These are phyloP conservation scores for Chloroceryle amazona DNA, from an alignment of 2,797 vertebrate species.

Conservation along the genomic window DNA sequence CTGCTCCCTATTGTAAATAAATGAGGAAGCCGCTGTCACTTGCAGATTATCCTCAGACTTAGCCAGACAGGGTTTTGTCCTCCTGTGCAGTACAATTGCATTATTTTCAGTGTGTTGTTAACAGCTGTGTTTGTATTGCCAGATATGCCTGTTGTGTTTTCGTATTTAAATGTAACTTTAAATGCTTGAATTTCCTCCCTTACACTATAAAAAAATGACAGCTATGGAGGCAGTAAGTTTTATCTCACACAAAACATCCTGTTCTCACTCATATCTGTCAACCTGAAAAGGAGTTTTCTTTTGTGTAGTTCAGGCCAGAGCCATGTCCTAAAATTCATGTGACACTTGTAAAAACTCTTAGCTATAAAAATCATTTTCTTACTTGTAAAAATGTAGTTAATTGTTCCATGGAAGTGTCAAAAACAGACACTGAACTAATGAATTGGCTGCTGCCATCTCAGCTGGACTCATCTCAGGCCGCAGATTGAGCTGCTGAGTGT, in stretches of 20 bases:
- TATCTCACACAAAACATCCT: constrained; percentile 1
- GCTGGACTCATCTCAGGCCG: background rate
- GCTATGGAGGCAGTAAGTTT: constrained; percentile 2
- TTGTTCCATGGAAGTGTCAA: background rate
- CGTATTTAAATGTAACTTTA: constrained; percentile 42
- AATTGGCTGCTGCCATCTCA: constrained; percentile 40
- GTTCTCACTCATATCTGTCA: constrained; percentile 11
- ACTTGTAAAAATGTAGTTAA: background rate
- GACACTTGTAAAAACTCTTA: background rate
- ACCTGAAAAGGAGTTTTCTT: background rate
- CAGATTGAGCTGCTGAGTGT: background rate
- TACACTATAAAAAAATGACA: background rate
- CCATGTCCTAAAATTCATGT: background rate
- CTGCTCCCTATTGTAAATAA: background rate
- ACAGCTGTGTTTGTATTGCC: constrained; percentile 46
- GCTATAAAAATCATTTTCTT: background rate
- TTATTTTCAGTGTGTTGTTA: background rate
- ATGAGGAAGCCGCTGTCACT: background rate
- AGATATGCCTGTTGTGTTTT: constrained; percentile 10
- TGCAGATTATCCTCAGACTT: background rate
- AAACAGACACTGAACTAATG: background rate
- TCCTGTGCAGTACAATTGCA: background rate
- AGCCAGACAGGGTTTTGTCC: background rate
- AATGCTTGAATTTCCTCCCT: constrained; percentile 12
- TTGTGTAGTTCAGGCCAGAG: background rate